Evolutionary conservation across 2,888 invertebrate species (phyloP), one percentile per base, ranked within the genome.

Genomic region (Temnothorax ravouxi): DNA sequence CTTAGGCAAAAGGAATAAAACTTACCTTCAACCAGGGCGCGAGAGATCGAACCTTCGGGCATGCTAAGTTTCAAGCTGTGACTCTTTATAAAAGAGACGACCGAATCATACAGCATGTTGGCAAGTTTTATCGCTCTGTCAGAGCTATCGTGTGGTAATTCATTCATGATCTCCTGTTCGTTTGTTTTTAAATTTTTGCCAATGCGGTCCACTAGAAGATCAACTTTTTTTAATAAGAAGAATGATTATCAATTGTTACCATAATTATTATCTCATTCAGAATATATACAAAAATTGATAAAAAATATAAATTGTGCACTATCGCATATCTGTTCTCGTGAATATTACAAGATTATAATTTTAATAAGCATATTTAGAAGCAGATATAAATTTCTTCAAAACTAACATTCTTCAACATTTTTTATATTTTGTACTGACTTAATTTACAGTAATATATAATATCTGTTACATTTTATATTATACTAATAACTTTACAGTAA

Each of bases 21-120:
- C 89, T 94, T 95, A 97, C 97, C 97, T 97, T 98, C 98, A 95
- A 96, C 97, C 89, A 98, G 96, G 52, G 97, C 97, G 86, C 97
- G 96, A 0, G 97, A 96, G 34, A 97, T 95, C 79, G 97, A 96
- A 82, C 96, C 96, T 83, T 97, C 96, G 64, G 97, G 97, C 83
- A 97, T 95, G 93, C 97, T 97, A 44, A 98, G 95, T 92, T 97
- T 97, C 74, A 98, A 91, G 88, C 96, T 96, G 94, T 97, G 96
- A 38, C 96, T 96, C 90, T 95, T 95, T 84, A 97, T 93, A 93
- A 97, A 96, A 41, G 96, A 95, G 67, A 95, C 91, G 38, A 95
- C 95, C 13, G 96, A 95, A 85, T 96, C 95, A 85, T 96, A 94
- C 77, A 97, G 94, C 95, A 96, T 95, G 83, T 96, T 96, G 56